A percentile compares a stretch with the other conserved stretches of the same genome.
Evolutionary conservation across 92 coral and sea anemone genomes (phyloP).

Genomic region (Porites rus): DNA sequence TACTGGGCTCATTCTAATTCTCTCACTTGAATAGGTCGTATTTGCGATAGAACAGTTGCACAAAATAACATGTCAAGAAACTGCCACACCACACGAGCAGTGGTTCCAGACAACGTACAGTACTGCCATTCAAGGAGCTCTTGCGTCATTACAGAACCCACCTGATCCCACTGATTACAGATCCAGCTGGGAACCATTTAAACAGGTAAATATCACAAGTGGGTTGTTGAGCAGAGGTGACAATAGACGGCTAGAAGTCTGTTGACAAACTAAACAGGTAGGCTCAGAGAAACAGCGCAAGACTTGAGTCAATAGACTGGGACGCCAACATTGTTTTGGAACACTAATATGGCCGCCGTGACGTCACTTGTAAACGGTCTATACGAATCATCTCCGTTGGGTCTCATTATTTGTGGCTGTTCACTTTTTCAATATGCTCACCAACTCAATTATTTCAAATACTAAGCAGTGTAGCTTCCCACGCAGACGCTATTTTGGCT

Average conservation of each 20-base stretch:
- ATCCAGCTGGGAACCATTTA: conserved; percentile 98
- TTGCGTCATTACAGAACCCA: conserved; percentile 85
- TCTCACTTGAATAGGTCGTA: conserved; percentile 68
- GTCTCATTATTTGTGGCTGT: background rate
- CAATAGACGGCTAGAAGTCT: no score
- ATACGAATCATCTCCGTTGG: background rate
- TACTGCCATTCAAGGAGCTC: conserved; percentile 77
- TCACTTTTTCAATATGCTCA: no score
- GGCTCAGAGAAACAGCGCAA: no score
- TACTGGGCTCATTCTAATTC: background rate
- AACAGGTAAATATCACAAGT: conserved; percentile 74
- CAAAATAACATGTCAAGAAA: conserved; percentile 85
- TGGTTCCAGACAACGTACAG: conserved; percentile 95
- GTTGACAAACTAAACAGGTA: no score
- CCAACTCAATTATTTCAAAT: no score
- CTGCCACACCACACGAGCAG: conserved; percentile 95
- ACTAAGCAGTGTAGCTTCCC: no score
- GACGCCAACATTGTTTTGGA: no score
- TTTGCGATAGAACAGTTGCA: conserved; percentile 96
- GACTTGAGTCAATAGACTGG: no score
- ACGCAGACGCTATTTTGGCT: no score
- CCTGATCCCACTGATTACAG: conserved; percentile 86
- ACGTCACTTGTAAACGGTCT: no score
- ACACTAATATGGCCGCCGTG: no score
- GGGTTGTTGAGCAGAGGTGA: no score